A percentile compares a stretch with the other conserved stretches of the same genome.
Conservation (phyloP, 2,113 vertebrate species). For the Hippolais icterina region DNA sequence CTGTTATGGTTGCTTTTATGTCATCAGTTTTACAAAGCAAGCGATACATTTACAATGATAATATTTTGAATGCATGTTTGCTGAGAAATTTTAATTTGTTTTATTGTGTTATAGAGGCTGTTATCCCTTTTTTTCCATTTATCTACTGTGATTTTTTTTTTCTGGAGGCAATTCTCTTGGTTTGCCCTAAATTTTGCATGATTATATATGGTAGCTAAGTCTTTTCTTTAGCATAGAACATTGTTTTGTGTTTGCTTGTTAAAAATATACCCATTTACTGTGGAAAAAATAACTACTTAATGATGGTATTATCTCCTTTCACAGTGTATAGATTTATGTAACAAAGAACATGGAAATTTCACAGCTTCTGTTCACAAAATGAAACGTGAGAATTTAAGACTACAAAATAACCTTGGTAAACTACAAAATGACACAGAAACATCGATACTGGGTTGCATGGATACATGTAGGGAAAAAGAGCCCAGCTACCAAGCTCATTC, state of each 20-base stretch:
- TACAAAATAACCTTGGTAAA: slow-evolving; percentile 59
- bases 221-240: slow-evolving; percentile 29
- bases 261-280: slow-evolving; percentile 18
- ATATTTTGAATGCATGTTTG: slow-evolving; percentile 18
- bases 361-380: slow-evolving; percentile 41
- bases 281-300: not conserved
- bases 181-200: not conserved
- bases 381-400: slow-evolving; percentile 59
- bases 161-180: slow-evolving; percentile 19
- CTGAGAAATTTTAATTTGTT: slow-evolving; percentile 45
- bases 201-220: slow-evolving; percentile 17
- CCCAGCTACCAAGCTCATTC: not conserved
- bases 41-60: not conserved
- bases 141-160: not conserved
- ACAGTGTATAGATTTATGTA: slow-evolving; percentile 61
- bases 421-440: slow-evolving; percentile 32
- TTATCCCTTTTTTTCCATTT: slow-evolving; percentile 29
- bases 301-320: slow-evolving; percentile 45
- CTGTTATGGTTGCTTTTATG: not conserved
- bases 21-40: not conserved
- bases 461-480: not conserved
- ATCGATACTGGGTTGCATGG: not conserved
- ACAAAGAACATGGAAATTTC: slow-evolving; percentile 48
- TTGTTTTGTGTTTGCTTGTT: slow-evolving; percentile 27
- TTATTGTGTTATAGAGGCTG: slow-evolving; percentile 20